These are phyloP conservation scores for Macrocentrus cingulum DNA, from an alignment of 1,140 invertebrate species.

Conservation along the genomic window DNA sequence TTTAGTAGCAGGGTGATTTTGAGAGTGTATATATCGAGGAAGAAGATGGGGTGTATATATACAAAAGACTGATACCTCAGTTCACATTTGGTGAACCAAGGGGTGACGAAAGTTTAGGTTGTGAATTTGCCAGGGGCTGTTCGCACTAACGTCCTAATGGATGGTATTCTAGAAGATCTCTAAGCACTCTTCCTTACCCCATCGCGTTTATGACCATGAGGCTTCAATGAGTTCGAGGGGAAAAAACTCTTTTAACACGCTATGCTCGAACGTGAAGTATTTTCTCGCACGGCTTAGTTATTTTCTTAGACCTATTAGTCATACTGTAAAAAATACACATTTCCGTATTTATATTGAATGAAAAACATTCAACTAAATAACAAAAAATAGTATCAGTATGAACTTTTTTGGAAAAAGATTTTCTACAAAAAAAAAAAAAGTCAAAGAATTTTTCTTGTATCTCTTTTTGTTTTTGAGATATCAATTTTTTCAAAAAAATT, in stretches of 20 bases:
- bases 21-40: slow-evolving; percentile 14
- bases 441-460: too few species aligned
- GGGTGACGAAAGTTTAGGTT: slow-evolving; percentile 43
- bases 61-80: slow-evolving; percentile 16
- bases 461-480: too few species aligned
- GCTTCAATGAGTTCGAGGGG: slow-evolving; percentile 31
- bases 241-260: slow-evolving; percentile 14
- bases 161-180: slow-evolving; percentile 37
- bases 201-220: slow-evolving; percentile 39
- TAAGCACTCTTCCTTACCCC: slow-evolving; percentile 6
- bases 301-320: neutral
- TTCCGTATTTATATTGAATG: too few species aligned
- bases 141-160: slow-evolving; percentile 53
- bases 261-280: too few species aligned
- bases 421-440: too few species aligned
- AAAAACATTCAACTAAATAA: too few species aligned
- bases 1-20: too few species aligned
- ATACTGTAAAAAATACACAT: too few species aligned
- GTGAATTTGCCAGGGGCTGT: slow-evolving; percentile 44
- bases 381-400: too few species aligned
- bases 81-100: slow-evolving; percentile 36
- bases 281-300: too few species aligned
- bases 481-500: too few species aligned
- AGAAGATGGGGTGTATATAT: slow-evolving; percentile 25
- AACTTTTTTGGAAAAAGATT: too few species aligned